Conservation (phyloP, 2,888 invertebrate species). For the Parasteatoda lunata region DNA sequence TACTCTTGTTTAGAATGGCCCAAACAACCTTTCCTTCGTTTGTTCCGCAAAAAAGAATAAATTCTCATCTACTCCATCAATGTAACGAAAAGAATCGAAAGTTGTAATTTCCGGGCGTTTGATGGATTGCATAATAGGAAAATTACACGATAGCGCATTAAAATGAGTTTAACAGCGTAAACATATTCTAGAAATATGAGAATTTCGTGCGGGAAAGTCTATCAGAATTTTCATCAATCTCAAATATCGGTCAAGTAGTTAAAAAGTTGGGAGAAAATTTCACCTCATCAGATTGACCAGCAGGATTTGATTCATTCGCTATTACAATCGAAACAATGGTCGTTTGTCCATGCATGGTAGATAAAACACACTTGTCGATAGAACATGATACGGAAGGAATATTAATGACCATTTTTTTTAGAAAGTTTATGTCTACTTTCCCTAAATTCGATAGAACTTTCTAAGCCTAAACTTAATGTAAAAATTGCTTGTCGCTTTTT, state of each 20-base stretch:
- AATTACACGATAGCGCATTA: conserved; percentile 8
- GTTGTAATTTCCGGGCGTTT: background rate
- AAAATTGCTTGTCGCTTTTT: too few species aligned
- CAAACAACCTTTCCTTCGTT: too few species aligned
- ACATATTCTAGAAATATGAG: conserved; percentile 17
- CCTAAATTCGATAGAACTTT: too few species aligned
- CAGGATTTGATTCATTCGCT: conserved; percentile 8
- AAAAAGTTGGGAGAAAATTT: conserved; percentile 6
- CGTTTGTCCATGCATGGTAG: background rate
- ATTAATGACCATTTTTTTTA: conserved; percentile 1
- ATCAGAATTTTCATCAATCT: conserved; percentile 18
- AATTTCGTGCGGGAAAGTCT: background rate
- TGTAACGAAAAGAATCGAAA: background rate
- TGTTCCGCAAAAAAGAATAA: background rate
- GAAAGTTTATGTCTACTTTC: background rate
- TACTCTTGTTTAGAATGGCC: too few species aligned
- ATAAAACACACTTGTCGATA: background rate
- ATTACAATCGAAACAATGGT: background rate
- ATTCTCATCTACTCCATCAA: background rate
- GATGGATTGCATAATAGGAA: conserved; percentile 17
- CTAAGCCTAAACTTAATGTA: too few species aligned
- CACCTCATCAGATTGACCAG: background rate
- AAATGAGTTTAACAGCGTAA: background rate
- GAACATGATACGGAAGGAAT: conserved; percentile 1
- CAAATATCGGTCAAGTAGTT: background rate